phyloP scores from a whole-genome alignment of 2,888 invertebrate species.

The Mayetiola destructor region DNA sequence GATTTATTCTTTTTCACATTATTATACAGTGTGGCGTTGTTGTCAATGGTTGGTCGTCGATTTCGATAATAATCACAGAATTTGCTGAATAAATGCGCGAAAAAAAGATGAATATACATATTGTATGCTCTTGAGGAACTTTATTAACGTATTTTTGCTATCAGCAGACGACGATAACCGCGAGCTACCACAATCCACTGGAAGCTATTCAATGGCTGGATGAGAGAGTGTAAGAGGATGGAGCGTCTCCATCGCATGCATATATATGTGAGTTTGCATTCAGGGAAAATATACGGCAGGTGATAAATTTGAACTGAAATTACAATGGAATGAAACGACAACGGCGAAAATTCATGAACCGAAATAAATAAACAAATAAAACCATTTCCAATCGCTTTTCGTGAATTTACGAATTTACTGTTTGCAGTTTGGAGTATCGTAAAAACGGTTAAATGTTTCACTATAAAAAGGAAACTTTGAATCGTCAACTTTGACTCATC shows the following conservation, averaged over 20 bases:
- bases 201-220: background rate
- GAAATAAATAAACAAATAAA: slow-evolving; percentile 3
- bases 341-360: background rate
- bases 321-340: background rate
- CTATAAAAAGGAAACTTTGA: slow-evolving; percentile 1
- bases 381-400: background rate
- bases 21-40: too few species aligned
- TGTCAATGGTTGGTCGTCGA: background rate
- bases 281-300: background rate
- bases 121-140: background rate
- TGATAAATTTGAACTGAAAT: slow-evolving; percentile 9
- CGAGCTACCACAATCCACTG: background rate
- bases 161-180: background rate
- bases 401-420: too few species aligned
- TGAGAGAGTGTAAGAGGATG: background rate
- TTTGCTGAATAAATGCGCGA: slow-evolving; percentile 4
- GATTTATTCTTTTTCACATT: too few species aligned
- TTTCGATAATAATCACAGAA: slow-evolving; percentile 5
- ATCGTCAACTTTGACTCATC: background rate
- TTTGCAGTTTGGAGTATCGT: too few species aligned
- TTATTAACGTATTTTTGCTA: background rate
- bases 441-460: too few species aligned
- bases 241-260: background rate
- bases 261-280: background rate
- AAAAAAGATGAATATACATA: background rate